Base-by-base conservation (phyloP, 2,113 vertebrate species). In the Melanocharis versteri region DNA sequence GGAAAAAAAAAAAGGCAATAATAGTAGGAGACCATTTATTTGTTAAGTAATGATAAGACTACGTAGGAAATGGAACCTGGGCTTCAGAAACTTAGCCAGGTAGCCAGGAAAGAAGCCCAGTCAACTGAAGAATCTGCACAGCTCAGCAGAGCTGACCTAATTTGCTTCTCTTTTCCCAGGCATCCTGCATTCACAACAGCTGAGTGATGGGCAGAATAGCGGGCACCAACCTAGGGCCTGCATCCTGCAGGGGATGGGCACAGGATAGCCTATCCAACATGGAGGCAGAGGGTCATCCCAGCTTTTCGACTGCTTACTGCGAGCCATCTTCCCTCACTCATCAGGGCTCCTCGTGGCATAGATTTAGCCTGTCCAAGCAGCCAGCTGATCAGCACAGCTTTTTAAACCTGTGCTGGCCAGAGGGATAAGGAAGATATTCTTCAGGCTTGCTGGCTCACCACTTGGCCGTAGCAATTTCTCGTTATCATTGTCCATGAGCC, bases 1-100 rank as follows among this genome's bases (percentile, higher is more conserved):
- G 16, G 15, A 15, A 3, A 3, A 10, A 50, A 50, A 71, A 72
- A 37, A 23, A 3, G 2, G 4, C 4, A 3, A 1, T 58, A 45
- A 27, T 33, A 66, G 15, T 51, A 61, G 9, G 4, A 26, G 9
- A 35, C 3, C 30, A 22, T 22, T 71, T 70, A 30, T 72, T 77
- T 80, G 22, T 40, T 68, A 70, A 48, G 9, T 20, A 53, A 31
- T 10, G 6, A 15, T 62, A 65, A 64, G 9, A 64, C 26, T 50
- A 30, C 2, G 2, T 23, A 83, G 66, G 61, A 92, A 71, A 68
- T 8, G 6, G 23, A 48, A 31, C 12, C 16, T 72, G 12, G 16
- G 27, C 60, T 83, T 90, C 33, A 62, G 64, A 37, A 65, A 45
- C n/a, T 53, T 39, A 71, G 17, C 19, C 37, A 45, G 15, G 31